phyloP scores from a whole-genome alignment of 2,797 vertebrate genomes.

The Gymnodraco acuticeps region DNA sequence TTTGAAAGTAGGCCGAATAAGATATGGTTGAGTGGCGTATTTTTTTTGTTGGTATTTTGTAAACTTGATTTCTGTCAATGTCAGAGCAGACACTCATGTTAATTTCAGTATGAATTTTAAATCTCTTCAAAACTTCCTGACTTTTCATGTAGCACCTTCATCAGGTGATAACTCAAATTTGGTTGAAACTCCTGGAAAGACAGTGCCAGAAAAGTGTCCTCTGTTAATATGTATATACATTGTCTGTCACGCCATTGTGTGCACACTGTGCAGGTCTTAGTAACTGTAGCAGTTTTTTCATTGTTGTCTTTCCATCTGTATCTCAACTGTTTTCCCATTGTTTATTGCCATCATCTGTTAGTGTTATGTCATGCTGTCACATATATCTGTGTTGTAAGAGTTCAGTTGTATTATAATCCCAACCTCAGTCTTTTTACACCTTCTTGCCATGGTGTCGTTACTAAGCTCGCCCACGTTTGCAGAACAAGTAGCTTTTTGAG shows the following conservation, averaged over 20 bases:
- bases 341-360: constrained; percentile 65
- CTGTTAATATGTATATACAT: constrained; percentile 30
- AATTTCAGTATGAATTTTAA: not conserved
- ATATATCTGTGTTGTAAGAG: constrained; percentile 48
- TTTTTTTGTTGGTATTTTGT: not conserved
- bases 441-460: not conserved
- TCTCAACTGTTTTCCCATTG: constrained; percentile 55
- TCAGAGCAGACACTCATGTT: not conserved
- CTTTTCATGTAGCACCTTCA: not conserved
- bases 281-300: constrained; percentile 28
- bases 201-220: constrained; percentile 17
- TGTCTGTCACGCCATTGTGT: constrained; percentile 27
- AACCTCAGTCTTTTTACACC: constrained; percentile 11
- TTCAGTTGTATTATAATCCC: constrained; percentile 57
- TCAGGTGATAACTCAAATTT: not conserved
- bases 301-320: constrained; percentile 39
- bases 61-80: not conserved
- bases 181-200: not conserved
- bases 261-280: constrained; percentile 42
- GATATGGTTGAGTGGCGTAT: not conserved
- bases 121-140: not conserved
- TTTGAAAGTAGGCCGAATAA: constrained; percentile 2
- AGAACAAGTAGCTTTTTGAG: constrained; percentile 14
- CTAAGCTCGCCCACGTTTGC: constrained; percentile 13
- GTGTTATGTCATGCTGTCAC: constrained; percentile 62